Conservation (phyloP, 2,888 invertebrate genomes). For the Nemotelus nigrinus region DNA sequence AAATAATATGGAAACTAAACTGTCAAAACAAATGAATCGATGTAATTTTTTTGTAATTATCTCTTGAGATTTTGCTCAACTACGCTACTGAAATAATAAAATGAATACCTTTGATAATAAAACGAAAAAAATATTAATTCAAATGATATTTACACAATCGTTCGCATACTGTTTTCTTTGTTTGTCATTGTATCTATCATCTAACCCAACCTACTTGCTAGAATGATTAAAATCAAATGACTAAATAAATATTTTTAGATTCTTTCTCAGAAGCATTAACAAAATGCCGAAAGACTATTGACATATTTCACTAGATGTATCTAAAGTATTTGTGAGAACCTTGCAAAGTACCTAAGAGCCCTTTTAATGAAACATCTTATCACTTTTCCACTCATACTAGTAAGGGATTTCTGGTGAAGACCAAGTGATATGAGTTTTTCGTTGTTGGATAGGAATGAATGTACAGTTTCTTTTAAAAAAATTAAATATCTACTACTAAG, state of each 20-base stretch:
- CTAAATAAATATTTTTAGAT: conserved; percentile 41
- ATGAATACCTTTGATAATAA: conserved; percentile 2
- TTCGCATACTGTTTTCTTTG: background rate
- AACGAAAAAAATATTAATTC: background rate
- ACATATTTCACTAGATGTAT: conserved; percentile 17
- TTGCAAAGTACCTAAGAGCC: conserved; percentile 37
- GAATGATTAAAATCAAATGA: conserved; percentile 28
- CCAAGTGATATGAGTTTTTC: background rate
- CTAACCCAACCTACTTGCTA: conserved; percentile 38
- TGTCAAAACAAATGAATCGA: conserved; percentile 2
- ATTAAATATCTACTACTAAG: conserved; percentile 32
- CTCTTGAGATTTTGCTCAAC: background rate
- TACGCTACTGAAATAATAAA: background rate
- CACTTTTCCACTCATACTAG: conserved; percentile 16
- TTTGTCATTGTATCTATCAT: conserved; percentile 17
- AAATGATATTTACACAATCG: conserved; percentile 34
- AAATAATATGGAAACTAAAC: conserved; percentile 22
- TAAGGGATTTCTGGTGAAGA: background rate
- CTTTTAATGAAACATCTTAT: background rate
- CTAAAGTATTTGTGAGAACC: conserved; percentile 38
- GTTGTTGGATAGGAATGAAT: conserved; percentile 24
- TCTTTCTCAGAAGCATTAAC: conserved; percentile 25
- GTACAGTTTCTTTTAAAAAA: conserved; percentile 2
- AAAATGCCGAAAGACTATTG: conserved; percentile 22
- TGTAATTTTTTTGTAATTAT: too few relatives aligned